Percentiles rank a stretch among this genome's conserved stretches.
Evolutionary conservation across 2,888 invertebrate species (phyloP).

Genomic region (Uloborus plumipes): DNA sequence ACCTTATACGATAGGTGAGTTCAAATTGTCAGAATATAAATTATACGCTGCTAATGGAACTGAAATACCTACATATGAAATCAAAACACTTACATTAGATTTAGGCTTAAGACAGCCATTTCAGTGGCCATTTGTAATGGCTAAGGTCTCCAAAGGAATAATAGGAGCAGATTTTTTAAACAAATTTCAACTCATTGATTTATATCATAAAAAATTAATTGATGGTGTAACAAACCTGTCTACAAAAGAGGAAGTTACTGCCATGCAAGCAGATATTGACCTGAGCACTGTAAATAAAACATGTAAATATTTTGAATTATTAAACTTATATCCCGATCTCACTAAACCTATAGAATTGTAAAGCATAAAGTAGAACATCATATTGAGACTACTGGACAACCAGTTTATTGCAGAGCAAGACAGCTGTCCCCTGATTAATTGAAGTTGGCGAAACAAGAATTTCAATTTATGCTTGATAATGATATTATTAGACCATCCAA

Average conservation of each 20-base stretch:
- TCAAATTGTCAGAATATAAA: too few species aligned
- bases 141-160: conserved; percentile 6
- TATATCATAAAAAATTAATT: neutral
- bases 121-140: conserved; percentile 2
- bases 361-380: neutral
- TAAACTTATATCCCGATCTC: neutral
- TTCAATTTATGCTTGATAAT: conserved; percentile 22
- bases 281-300: too few species aligned
- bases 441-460: conserved; percentile 15
- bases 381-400: neutral
- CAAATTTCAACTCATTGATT: conserved; percentile 5
- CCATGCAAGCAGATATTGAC: neutral
- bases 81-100: conserved; percentile 5
- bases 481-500: conserved; percentile 25
- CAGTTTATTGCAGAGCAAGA: conserved; percentile 53
- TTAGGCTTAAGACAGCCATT: neutral
- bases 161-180: conserved; percentile 17
- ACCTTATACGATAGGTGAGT: neutral
- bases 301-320: neutral
- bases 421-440: neutral
- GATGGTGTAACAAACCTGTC: neutral
- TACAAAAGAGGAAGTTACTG: neutral
- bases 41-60: too few species aligned
- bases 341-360: neutral
- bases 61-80: conserved; percentile 7